Evolutionary conservation across 1,140 invertebrate genomes (phyloP).

Genomic region (Lepidurus apus): DNA sequence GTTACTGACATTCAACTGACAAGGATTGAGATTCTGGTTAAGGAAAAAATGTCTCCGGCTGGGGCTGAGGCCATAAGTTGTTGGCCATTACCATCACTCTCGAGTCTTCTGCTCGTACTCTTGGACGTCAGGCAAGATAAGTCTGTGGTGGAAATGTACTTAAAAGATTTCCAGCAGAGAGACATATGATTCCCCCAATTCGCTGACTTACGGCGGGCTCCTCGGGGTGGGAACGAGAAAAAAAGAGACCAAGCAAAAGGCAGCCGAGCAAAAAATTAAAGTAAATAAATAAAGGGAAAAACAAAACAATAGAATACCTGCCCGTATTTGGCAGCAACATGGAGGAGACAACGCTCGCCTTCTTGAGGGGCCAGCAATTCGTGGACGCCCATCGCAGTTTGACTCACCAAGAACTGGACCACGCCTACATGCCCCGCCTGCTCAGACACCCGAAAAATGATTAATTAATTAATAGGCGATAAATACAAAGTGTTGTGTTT

Average conservation of each 20-base stretch:
- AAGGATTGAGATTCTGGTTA: slow-evolving; percentile 7
- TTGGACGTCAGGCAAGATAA: not conserved
- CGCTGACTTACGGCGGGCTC: slow-evolving; percentile 5
- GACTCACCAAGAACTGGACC: slow-evolving; percentile 45
- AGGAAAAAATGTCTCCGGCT: not conserved
- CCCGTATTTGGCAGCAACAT: slow-evolving; percentile 46
- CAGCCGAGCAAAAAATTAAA: not conserved
- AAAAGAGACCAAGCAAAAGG: slow-evolving; percentile 4
- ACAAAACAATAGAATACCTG: slow-evolving; percentile 34
- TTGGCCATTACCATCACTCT: not conserved
- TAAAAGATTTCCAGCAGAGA: not conserved
- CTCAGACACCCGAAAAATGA: not conserved
- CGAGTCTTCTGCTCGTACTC: not conserved
- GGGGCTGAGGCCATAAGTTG: not conserved
- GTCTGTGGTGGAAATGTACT: slow-evolving; percentile 14
- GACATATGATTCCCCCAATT: not conserved
- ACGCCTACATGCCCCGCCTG: slow-evolving; percentile 43
- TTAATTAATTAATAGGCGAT: not conserved
- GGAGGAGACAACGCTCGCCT: slow-evolving; percentile 43
- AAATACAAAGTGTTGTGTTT: no score
- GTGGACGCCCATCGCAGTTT: slow-evolving; percentile 40
- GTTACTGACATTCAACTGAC: not conserved
- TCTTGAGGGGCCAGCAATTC: slow-evolving; percentile 39
- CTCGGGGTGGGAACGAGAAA: slow-evolving; percentile 20
- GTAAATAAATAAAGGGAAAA: slow-evolving; percentile 8